Percentiles rank a stretch among this genome's conserved stretches.
phyloP scores from a whole-genome alignment of 1,140 invertebrate genomes.

The Pteromalus puparum region DNA sequence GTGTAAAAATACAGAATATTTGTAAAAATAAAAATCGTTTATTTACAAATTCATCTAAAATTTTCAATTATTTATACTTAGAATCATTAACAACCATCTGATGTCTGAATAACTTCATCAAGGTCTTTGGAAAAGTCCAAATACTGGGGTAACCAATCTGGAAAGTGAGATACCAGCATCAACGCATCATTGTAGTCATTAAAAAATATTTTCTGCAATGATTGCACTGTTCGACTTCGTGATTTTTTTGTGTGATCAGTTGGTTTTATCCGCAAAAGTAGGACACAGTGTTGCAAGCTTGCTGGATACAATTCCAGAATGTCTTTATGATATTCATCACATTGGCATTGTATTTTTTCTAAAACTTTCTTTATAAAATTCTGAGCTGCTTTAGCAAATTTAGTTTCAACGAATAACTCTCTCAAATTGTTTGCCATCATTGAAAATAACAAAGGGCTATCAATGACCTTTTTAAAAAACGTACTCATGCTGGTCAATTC shows the following conservation, averaged over 20 bases:
- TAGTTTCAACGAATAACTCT: conserved; percentile 59
- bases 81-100: conserved; percentile 44
- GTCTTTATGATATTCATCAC: conserved; percentile 52
- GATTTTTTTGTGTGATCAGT: conserved; percentile 60
- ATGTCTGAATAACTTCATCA: conserved; percentile 13
- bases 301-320: conserved; percentile 67
- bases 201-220: conserved; percentile 57
- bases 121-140: conserved; percentile 36
- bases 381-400: conserved; percentile 58
- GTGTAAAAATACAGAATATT: conserved; percentile 37
- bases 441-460: conserved; percentile 62
- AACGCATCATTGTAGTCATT: conserved; percentile 58
- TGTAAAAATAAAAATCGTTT: conserved; percentile 26
- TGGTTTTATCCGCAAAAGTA: conserved; percentile 65
- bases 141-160: conserved; percentile 61
- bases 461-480: conserved; percentile 56
- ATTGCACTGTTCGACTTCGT: conserved; percentile 55
- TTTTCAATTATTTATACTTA: neutral
- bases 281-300: conserved; percentile 61
- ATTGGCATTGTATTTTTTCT: conserved; percentile 55
- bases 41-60: conserved; percentile 42
- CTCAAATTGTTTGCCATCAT: conserved; percentile 60
- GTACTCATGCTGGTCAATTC: conserved; percentile 39
- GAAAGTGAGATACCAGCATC: conserved; percentile 67
- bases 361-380: conserved; percentile 63